Evolutionary conservation across 2,888 invertebrate species (phyloP).

Genomic region (Rhaphigaster nebulosa): DNA sequence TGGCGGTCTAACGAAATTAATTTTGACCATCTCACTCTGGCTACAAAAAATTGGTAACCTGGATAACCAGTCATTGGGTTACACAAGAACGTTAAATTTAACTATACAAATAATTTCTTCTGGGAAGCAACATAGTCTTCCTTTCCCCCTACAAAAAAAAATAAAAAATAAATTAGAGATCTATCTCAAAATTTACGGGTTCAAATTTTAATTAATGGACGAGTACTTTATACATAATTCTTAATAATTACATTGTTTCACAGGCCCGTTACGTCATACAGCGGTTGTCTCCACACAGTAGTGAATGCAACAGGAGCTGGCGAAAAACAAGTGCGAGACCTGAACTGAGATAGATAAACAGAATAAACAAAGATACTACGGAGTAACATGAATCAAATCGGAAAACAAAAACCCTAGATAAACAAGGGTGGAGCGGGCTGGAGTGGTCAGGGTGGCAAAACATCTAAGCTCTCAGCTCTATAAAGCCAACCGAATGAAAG

Average conservation of each 20-base stretch:
- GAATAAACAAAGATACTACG: not conserved
- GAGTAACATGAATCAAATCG: not conserved
- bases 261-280: not conserved
- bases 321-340: not conserved
- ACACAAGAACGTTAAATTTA: too few relatives aligned
- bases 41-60: too few relatives aligned
- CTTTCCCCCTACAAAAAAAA: too few relatives aligned
- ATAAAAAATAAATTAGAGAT: too few relatives aligned
- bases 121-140: too few relatives aligned
- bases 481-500: not conserved
- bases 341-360: constrained; percentile 14
- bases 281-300: not conserved
- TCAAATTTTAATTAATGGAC: too few relatives aligned
- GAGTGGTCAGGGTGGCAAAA: not conserved
- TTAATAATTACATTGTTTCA: not conserved
- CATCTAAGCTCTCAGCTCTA: not conserved
- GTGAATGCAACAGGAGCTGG: not conserved
- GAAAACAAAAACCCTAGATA: not conserved
- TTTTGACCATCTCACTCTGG: too few relatives aligned
- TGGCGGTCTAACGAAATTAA: too few relatives aligned
- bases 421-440: not conserved
- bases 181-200: too few relatives aligned
- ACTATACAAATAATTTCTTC: too few relatives aligned
- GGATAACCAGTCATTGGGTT: too few relatives aligned
- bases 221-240: too few relatives aligned